Base-by-base conservation (phyloP, 2,113 vertebrate species). In the Cyphomyrus discorhynchus region DNA sequence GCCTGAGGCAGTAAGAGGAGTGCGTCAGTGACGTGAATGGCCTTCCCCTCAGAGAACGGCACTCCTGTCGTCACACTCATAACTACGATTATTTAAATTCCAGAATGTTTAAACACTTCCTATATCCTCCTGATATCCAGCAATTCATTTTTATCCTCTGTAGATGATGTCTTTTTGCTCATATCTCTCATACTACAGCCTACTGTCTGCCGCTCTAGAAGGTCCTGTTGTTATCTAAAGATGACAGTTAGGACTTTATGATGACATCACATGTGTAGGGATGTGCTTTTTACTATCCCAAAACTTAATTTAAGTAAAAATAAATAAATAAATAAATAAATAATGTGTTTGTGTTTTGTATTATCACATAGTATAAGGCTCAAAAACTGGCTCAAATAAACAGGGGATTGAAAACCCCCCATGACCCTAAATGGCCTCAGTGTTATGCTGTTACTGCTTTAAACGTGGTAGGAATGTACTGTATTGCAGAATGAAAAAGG, bases 1-100 rank as follows among this genome's bases (percentile, higher is more conserved):
- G 93, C 93, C 97, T 96, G 94, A 35, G 27, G 86, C 21, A 74
- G 77, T 49, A 39, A 31, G 24, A 6, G 42, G 46, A 52, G 31
- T 35, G 31, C 1, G 74, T 80, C 31, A 39, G 70, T 17, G 70
- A 17, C 17, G 15, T 9, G 13, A 17, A 2, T 6, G 70, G 13
- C 15, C 5, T 7, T 15, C 31, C 24, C 62, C 58, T 27, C 58
- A 27, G n/a, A 66, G 24, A 66, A 9, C 1, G 31, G 3, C 31
- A 5, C 66, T 39, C 10, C 42, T 19, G 19, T n/a, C 42, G 0
- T 45, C 39, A 47, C 82, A 47, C 1, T 80, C 39, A 80, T 42
- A 80, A 42, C 13, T 4, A 39, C 5, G 15, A 80, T 70, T 31
- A 31, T 31, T 70, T 70, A 4, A 70, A 42, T 39, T 80, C 31